These are phyloP conservation scores for Cercopithecus mona DNA, from an alignment of 2,113 vertebrate species.

Conservation along the genomic window DNA sequence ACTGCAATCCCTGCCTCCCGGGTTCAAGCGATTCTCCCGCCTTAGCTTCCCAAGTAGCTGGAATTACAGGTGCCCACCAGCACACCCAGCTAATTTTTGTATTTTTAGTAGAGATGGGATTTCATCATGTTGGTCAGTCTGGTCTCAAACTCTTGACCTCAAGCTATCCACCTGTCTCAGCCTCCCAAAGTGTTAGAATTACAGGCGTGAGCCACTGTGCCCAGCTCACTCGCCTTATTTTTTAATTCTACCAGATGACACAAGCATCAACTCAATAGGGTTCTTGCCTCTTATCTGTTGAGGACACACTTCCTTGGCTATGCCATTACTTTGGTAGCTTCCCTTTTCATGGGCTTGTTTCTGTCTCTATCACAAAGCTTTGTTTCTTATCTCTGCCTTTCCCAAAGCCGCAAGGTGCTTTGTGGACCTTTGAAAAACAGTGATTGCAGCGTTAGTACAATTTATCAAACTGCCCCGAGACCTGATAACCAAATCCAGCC, in stretches of 20 bases:
- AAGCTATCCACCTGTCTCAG: too few relatives aligned
- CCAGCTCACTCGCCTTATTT: background rate
- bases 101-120: too few relatives aligned
- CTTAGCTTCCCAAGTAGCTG: too few relatives aligned
- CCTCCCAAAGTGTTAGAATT: too few relatives aligned
- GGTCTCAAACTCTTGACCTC: too few relatives aligned
- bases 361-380: slow-evolving; percentile 42
- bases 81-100: too few relatives aligned
- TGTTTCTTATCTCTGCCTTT: slow-evolving; percentile 61
- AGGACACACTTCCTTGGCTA: slow-evolving; percentile 23
- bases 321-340: background rate
- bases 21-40: too few relatives aligned
- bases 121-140: too few relatives aligned
- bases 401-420: background rate
- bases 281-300: slow-evolving; percentile 37
- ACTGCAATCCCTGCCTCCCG: too few relatives aligned
- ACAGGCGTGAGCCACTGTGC: too few relatives aligned
- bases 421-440: slow-evolving; percentile 52
- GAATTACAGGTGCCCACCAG: too few relatives aligned
- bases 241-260: background rate
- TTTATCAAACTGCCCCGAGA: slow-evolving; percentile 68
- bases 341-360: slow-evolving; percentile 42
- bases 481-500: slow-evolving; percentile 69
- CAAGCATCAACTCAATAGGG: background rate
- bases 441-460: slow-evolving; percentile 53